Base-by-base conservation (phyloP, 2,888 invertebrate genomes). In the Cephus nigrinus region DNA sequence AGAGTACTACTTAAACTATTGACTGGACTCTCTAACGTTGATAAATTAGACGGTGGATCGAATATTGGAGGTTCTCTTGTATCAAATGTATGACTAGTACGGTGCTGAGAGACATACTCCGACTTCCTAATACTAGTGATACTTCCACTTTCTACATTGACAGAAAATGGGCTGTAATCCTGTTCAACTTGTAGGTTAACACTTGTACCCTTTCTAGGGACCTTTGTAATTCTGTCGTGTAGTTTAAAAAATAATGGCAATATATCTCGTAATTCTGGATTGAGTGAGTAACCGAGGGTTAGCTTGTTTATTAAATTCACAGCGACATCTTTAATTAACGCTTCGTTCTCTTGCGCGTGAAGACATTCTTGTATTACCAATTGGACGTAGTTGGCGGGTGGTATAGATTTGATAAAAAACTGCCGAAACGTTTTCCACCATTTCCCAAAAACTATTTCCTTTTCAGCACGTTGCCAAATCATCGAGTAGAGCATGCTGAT, bases 331-430 rank as follows among this genome's bases (percentile, higher is more conserved):
- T 35, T 11, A 3, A 23, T 12, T 9, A 32, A 23, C n/a, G 12
- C 32, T 36, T 33, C 12, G n/a, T 36, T 12, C 35, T 74, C 33
- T n/a, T 74, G n/a, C 11, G 32, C 36, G n/a, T 4, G 0, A n/a
- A 74, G 30, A 33, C 74, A 74, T 74, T 74, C 74, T 31, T 35
- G 12, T 74, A 74, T 35, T 35, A 74, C 11, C 5, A n/a, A 30
- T 35, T 2, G 33, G 23, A 36, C 35, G 34, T 23, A 74, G 12
- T 5, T 5, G n/a, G 2, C 23, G 12, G 74, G 35, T 35, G 74
- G 74, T 32, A 32, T 32, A 9, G 11, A 68, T 68, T 68, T 75
- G n/a, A 68, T 71, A 31, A 71, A 71, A 32, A 71, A 32, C 1
- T 71, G 31, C 5, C 71, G 71, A 71, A 71, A 71, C 1, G 71